Conservation (phyloP, 2,797 vertebrate species). For the Orientallactaga sibirica region DNA sequence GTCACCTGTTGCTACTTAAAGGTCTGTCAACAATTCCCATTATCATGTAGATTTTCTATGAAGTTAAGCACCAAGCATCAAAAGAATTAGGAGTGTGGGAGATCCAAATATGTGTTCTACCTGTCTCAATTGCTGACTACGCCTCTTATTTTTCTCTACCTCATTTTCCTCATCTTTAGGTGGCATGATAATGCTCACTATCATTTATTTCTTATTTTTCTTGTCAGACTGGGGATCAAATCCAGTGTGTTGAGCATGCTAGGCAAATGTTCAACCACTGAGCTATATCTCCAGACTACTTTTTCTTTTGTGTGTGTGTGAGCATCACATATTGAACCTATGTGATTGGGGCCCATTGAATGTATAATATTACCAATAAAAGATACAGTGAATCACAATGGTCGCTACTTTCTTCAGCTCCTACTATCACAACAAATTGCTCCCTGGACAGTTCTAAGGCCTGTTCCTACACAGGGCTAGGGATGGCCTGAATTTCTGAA, state of each 20-base stretch:
- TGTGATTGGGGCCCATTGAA: rapidly evolving
- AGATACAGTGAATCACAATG: too few species aligned
- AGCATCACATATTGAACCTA: not conserved
- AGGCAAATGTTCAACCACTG: not conserved
- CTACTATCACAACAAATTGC: not conserved
- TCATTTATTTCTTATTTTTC: not conserved
- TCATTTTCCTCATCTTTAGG: not conserved
- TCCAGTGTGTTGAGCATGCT: too few species aligned
- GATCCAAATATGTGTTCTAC: rapidly evolving
- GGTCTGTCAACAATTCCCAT: not conserved
- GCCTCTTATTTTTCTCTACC: not conserved
- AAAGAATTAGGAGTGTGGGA: not conserved
- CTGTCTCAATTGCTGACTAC: not conserved
- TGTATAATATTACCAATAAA: too few species aligned
- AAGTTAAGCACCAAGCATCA: not conserved
- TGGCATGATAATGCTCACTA: not conserved
- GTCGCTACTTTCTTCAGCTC: not conserved
- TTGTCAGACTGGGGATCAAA: too few species aligned
- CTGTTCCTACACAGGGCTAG: not conserved
- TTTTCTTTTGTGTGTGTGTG: not conserved
- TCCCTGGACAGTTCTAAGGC: not conserved
- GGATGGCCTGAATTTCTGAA: not conserved
- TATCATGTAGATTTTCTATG: not conserved
- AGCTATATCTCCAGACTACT: not conserved
- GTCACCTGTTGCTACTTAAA: not conserved